Evolutionary conservation across 2,113 vertebrate species (phyloP).

Genomic region (Antennarius striatus): DNA sequence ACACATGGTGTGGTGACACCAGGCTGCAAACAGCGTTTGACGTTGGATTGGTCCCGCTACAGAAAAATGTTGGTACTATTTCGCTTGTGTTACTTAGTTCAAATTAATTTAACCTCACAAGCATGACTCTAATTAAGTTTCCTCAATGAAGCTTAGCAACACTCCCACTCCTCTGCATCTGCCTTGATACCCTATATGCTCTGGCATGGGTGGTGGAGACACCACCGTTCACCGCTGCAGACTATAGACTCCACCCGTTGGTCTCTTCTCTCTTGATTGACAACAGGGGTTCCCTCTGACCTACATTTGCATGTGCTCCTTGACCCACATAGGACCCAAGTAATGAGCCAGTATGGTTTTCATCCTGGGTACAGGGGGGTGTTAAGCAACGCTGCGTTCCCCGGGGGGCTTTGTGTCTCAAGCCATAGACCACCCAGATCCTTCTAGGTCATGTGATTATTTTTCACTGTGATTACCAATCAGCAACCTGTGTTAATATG

Average conservation of each 20-base stretch:
- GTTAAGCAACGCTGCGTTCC: conserved; percentile 44
- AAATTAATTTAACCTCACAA: conserved; percentile 46
- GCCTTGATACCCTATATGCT: conserved; percentile 48
- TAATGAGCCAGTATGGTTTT: conserved; percentile 68
- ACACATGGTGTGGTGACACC: conserved; percentile 26
- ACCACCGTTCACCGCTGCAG: conserved; percentile 32
- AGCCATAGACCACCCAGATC: conserved; percentile 49
- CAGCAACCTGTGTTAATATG: conserved; percentile 47
- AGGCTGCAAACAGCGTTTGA: conserved; percentile 13
- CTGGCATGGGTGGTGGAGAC: conserved; percentile 40
- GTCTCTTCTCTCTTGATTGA: conserved; percentile 68
- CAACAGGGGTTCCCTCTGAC: conserved; percentile 74
- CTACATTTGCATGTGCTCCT: conserved; percentile 79
- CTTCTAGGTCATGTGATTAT: conserved; percentile 67
- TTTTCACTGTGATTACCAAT: conserved; percentile 61
- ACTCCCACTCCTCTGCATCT: conserved; percentile 22
- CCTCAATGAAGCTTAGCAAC: conserved; percentile 45
- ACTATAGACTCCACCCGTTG: conserved; percentile 30
- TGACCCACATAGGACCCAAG: conserved; percentile 74
- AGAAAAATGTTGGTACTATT: conserved; percentile 72
- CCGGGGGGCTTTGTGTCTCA: conserved; percentile 60
- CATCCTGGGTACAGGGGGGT: conserved; percentile 28
- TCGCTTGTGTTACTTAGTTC: conserved; percentile 34
- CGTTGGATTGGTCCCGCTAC: conserved; percentile 36
- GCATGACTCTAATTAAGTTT: conserved; percentile 63